Percentiles rank a stretch among this genome's conserved stretches.
These are phyloP conservation scores for Eurypyga helias DNA, from an alignment of 2,113 vertebrate genomes.

Conservation along the genomic window DNA sequence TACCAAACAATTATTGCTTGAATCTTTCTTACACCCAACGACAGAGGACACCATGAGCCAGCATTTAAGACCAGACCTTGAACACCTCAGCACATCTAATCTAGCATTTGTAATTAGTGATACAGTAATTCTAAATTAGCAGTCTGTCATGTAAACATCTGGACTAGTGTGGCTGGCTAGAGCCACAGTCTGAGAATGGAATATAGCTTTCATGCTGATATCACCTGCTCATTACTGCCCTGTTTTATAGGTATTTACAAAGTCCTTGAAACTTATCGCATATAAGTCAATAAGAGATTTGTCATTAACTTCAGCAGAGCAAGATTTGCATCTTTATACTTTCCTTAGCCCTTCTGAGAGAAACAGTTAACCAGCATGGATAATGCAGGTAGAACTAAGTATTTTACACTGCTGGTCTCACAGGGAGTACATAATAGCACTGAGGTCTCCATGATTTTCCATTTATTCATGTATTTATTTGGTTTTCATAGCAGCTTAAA, in stretches of 20 bases:
- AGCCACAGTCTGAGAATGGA: background rate
- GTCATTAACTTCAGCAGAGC: conserved; percentile 2
- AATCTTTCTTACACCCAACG: background rate
- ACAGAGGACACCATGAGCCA: background rate
- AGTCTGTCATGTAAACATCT: background rate
- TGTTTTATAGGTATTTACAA: background rate
- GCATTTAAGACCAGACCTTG: background rate
- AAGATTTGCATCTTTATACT: background rate
- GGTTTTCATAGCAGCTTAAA: background rate
- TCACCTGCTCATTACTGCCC: background rate
- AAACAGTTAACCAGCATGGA: background rate
- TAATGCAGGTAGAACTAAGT: background rate
- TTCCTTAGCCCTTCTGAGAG: background rate
- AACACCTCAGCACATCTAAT: background rate
- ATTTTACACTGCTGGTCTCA: background rate
- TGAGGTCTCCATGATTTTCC: background rate
- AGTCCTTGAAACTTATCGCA: background rate
- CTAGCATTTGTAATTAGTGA: background rate
- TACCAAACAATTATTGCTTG: background rate
- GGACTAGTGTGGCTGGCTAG: background rate
- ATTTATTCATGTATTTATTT: background rate
- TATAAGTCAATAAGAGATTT: conserved; percentile 7
- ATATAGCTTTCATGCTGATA: background rate
- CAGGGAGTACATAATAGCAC: background rate
- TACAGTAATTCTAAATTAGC: background rate